Base-by-base conservation (phyloP, 2,797 vertebrate genomes). In the Gouania willdenowi region DNA sequence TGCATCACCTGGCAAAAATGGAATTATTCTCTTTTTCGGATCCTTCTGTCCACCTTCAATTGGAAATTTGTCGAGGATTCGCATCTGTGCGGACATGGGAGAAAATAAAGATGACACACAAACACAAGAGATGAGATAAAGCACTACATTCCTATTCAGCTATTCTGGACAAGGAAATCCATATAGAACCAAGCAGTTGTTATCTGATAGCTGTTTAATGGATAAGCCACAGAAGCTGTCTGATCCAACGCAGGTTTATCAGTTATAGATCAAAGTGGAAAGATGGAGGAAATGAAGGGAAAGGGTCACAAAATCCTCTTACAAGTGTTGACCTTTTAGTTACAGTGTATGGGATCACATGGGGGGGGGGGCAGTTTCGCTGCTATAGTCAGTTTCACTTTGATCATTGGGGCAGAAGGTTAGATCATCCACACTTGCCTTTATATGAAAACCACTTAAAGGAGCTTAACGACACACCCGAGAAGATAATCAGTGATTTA, bases 21-120 rank as follows among this genome's bases (percentile, higher is more conserved):
- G 93, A 62, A 97, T 97, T 54, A 95, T 95, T 79, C 94, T 91
- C 81, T 95, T 93, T 76, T 95, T 97, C 27, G 94, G 94, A 73
- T 97, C 93, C 71, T 94, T 97, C 73, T 97, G 93, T 33, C 94
- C 94, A 69, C 91, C 94, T 63, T 97, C 93, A n/a, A 94, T 92
- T 22, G 94, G 94, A 50, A 97, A 97, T 76, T 97, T 92, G 84
- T 97, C 94, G 34, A 97, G 88, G 71, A 97, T 91, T 76, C 92
- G 90, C 94, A 97, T 97, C 94, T 97, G n/a, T n/a, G n/a, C n/a
- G n/a, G n/a, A n/a, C n/a, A n/a, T n/a, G n/a, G n/a, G n/a, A n/a
- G n/a, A n/a, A n/a, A n/a, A n/a, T n/a, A n/a, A n/a, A n/a, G n/a
- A n/a, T n/a, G n/a, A n/a, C n/a, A 30, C 5, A 17, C 14, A 11